Percentiles rank a stretch among this genome's conserved stretches.
phyloP scores from a whole-genome alignment of 1,140 invertebrate genomes.

The Penaeus indicus region DNA sequence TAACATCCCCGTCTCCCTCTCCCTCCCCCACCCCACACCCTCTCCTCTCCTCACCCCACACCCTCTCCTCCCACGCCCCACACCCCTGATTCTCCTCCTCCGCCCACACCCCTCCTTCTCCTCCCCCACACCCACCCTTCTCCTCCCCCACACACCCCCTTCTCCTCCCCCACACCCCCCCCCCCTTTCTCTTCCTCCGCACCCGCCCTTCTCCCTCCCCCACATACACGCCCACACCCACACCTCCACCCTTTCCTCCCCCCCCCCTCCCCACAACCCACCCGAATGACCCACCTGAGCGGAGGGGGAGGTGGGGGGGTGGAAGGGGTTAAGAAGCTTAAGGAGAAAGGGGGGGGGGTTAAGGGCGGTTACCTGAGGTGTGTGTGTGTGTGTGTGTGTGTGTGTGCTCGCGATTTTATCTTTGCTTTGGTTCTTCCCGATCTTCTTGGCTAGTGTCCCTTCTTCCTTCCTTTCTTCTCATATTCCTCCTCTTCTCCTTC shows the following conservation, averaged over 20 bases:
- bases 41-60: neutral
- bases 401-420: neutral
- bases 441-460: too few relatives aligned
- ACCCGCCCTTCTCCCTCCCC: neutral
- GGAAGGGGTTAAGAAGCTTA: neutral
- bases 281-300: neutral
- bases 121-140: neutral
- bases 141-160: neutral
- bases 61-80: neutral
- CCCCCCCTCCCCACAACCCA: neutral
- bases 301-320: neutral
- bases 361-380: slow-evolving; percentile 17
- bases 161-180: neutral
- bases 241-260: neutral
- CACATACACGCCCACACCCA: neutral
- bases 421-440: too few relatives aligned
- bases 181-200: neutral
- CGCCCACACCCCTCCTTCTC: neutral
- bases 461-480: too few relatives aligned
- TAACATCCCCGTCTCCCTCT: too few relatives aligned
- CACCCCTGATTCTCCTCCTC: neutral
- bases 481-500: too few relatives aligned
- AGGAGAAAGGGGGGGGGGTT: neutral
- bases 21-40: neutral
- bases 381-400: neutral